Conservation (phyloP, 2,113 vertebrate genomes). For the Oreochromis spilurus region DNA sequence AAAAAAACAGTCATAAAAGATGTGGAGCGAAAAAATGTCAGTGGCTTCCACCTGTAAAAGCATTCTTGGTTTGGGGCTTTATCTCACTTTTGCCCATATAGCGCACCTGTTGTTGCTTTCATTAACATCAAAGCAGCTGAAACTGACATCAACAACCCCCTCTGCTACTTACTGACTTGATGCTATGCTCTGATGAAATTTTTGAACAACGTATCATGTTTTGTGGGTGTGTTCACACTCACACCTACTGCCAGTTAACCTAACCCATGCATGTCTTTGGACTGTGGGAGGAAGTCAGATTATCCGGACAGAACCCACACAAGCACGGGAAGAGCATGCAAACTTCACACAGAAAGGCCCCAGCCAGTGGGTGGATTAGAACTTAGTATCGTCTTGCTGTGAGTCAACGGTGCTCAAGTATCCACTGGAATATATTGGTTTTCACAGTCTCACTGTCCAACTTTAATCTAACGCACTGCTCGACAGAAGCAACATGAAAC, state of each 20-base stretch:
- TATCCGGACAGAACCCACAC: neutral
- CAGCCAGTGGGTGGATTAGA: neutral
- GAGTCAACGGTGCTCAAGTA: neutral
- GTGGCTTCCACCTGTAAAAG: neutral
- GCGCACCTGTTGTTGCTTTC: neutral
- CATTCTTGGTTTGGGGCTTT: neutral
- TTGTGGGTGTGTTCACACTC: neutral
- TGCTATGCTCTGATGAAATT: neutral
- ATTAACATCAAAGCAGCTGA: neutral
- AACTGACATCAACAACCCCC: neutral
- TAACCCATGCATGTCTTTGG: neutral
- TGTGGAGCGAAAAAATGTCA: neutral
- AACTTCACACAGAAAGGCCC: neutral
- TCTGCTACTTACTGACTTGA: neutral
- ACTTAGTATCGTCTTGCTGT: neutral
- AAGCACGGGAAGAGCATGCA: neutral
- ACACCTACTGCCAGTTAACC: neutral
- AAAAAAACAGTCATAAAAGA: neutral
- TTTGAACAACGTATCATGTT: neutral
- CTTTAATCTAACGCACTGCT: neutral
- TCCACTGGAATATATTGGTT: neutral
- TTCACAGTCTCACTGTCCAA: neutral
- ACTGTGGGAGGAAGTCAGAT: neutral
- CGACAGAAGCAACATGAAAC: neutral
- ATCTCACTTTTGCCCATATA: neutral